Evolutionary conservation across 2,113 vertebrate genomes (phyloP).

Genomic region (Bombycilla garrulus): DNA sequence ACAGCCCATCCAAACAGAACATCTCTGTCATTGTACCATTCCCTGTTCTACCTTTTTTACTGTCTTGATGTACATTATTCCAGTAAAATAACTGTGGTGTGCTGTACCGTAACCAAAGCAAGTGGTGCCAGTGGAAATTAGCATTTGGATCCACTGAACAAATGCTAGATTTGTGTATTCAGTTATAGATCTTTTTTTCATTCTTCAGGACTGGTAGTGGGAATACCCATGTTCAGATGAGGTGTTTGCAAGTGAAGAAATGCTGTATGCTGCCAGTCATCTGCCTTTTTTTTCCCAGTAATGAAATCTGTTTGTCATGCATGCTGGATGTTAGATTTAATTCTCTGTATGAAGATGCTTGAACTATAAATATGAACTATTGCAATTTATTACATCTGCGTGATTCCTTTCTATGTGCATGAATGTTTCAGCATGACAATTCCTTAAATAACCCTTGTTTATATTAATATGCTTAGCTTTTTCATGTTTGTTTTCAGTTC

Average conservation of each 20-base stretch:
- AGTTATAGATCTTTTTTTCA: not conserved
- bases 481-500: constrained; percentile 41
- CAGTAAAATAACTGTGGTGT: constrained; percentile 61
- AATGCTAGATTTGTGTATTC: constrained; percentile 51
- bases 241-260: constrained; percentile 50
- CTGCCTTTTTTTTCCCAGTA: not conserved
- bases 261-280: not conserved
- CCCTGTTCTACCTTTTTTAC: constrained; percentile 30
- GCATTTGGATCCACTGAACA: constrained; percentile 58
- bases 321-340: constrained; percentile 44
- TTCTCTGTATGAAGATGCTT: constrained; percentile 46
- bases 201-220: constrained; percentile 48
- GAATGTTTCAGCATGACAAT: constrained; percentile 66
- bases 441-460: constrained; percentile 50
- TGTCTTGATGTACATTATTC: constrained; percentile 45
- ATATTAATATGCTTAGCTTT: not conserved
- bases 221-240: constrained; percentile 7
- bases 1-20: constrained; percentile 7
- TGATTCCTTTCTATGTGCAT: constrained; percentile 38
- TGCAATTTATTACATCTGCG: constrained; percentile 36
- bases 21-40: constrained; percentile 39
- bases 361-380: constrained; percentile 50
- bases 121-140: constrained; percentile 43
- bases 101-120: not conserved
- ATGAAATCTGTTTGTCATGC: constrained; percentile 39